A percentile compares a stretch with the other conserved stretches of the same genome.
Evolutionary conservation across 2,113 vertebrate species (phyloP).

Genomic region (Nibea coibor): DNA sequence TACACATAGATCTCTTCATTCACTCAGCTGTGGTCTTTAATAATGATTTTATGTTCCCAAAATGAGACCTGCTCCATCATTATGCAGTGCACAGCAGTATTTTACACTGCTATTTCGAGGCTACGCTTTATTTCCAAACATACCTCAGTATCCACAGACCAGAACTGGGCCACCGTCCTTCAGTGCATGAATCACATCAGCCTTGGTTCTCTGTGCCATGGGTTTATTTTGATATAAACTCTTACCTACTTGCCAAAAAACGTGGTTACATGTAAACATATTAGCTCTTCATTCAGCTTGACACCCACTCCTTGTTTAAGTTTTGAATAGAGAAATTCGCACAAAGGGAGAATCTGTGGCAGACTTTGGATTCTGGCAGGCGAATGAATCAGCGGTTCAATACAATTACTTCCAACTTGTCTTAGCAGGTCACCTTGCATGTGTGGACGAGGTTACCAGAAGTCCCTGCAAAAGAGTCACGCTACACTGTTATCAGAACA

Average conservation of each 20-base stretch:
- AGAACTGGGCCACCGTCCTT: conserved; percentile 30
- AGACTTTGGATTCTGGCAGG: not conserved
- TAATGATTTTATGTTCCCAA: conserved; percentile 33
- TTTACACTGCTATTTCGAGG: conserved; percentile 46
- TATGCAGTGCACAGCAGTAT: conserved; percentile 45
- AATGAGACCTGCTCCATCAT: conserved; percentile 45
- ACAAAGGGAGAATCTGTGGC: not conserved
- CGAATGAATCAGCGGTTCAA: not conserved
- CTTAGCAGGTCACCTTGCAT: conserved; percentile 32
- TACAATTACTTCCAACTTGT: conserved; percentile 32
- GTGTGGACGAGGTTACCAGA: conserved; percentile 8
- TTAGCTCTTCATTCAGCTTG: not conserved
- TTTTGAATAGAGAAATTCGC: not conserved
- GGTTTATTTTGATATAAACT: conserved; percentile 15
- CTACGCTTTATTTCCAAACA: conserved; percentile 37
- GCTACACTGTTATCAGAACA: not conserved
- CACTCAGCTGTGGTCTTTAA: conserved; percentile 27
- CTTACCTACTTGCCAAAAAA: conserved; percentile 1
- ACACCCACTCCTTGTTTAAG: not conserved
- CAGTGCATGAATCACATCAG: conserved; percentile 30
- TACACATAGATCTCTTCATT: not conserved
- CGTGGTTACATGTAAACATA: not conserved
- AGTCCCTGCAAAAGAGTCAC: not conserved
- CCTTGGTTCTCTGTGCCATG: not conserved
- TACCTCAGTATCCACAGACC: conserved; percentile 47